Evolutionary conservation across 2,888 invertebrate genomes (phyloP), one percentile per base, ranked within the genome.

Genomic region (Asteroscopus sphinx): DNA sequence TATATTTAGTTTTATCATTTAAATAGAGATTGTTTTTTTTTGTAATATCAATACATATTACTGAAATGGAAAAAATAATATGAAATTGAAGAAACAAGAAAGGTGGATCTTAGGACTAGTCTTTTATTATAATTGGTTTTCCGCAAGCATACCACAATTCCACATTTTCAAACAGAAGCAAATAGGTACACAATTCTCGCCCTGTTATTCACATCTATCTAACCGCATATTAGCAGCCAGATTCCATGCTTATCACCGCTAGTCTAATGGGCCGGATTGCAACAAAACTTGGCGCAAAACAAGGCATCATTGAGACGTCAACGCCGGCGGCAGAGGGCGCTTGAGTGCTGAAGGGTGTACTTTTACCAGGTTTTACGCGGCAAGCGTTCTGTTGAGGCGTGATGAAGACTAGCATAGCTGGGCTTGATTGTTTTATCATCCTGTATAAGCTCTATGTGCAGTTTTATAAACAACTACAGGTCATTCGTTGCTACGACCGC

Each of bases 321-420:
- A 58, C 41, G 46, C 40, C 28, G 26, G 11, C 46, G 47, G 47
- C 11, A 74, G 66, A 70, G 70, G 70, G 57, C 53, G 45, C 78
- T 67, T 9, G 49, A 79, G 74, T 82, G 81, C 80, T 76, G 80
- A 84, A 83, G 80, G 79, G 80, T 86, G 88, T 90, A 91, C 90
- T 91, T 92, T 90, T 91, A 90, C 85, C 85, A 86, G 87, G 91
- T 91, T 91, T 92, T 91, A 89, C 91, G 87, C 79, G 82, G 82
- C 77, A 53, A 73, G 77, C 69, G 46, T 55, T 40, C 57, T 57
- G 67, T 9, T 68, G 62, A 59, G 55, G 72, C 77, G 72, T 80
- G 76, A 72, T 71, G 67, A 65, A 61, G 68, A 61, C 25, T 25
- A 12, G 46, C 35, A 41, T 63, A 44, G 15, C 13, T 47, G 12